Evolutionary conservation across 2,888 invertebrate species (phyloP), one percentile per base, ranked within the genome.

Genomic region (Megaustenia siamemsis): DNA sequence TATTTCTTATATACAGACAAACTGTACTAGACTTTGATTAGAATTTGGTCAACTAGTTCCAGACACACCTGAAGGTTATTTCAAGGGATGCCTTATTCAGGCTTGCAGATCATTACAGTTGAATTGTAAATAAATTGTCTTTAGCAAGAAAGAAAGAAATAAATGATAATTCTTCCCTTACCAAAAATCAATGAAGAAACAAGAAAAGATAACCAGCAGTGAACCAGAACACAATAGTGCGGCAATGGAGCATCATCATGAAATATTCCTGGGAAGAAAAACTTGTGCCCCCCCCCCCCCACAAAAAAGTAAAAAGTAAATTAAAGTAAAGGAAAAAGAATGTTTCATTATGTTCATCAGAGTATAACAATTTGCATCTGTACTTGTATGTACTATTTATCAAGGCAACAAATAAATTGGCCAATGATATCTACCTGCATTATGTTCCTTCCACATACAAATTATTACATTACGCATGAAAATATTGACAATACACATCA

Each of bases 1-100:
- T 78, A 78, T 63, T 18, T 8, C 28, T 8, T 78, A 78, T 78
- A 45, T 78, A 78, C 78, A 77, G 28, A 75, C 32, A 53, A 32
- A 28, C 18, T 49, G 2, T 28, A 6, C 63, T 63, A 38, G n/a
- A n/a, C 40, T 60, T 63, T 63, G 28, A 78, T 63, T 35, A n/a
- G 35, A 76, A 38, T 21, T 60, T 60, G n/a, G n/a, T 53, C 24
- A 60, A 60, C 60, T 60, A 28, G 60, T 10, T 60, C n/a, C 60
- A 60, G 60, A n/a, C n/a, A n/a, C n/a, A n/a, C n/a, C n/a, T n/a
- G n/a, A 10, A 60, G 28, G 60, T 60, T n/a, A 28, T 60, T n/a
- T 60, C 28, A 15, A 10, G 49, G 49, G 49, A 49, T 49, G 49
- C 49, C 49, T 15, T n/a, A n/a, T n/a, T n/a, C n/a, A n/a, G n/a